These are phyloP conservation scores for Eupithecia subfuscata DNA, from an alignment of 2,888 invertebrate genomes.

Conservation along the genomic window DNA sequence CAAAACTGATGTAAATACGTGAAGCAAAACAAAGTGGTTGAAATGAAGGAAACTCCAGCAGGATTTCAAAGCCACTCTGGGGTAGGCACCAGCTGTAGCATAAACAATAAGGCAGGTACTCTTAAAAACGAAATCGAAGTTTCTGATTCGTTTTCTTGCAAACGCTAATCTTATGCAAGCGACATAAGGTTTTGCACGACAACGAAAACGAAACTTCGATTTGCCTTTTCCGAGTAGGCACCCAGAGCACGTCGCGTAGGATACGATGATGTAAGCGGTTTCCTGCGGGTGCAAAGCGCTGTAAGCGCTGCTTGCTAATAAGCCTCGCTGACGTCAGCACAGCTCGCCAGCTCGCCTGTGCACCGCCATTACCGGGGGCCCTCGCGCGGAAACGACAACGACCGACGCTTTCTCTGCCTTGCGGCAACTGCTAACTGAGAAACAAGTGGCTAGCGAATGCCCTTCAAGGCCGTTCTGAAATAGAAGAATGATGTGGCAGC, in stretches of 20 bases:
- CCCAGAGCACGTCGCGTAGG: conserved; percentile 66
- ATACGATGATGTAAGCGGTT: conserved; percentile 76
- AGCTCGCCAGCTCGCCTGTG: conserved; percentile 53
- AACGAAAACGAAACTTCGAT: no score
- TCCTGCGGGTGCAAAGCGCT: conserved; percentile 68
- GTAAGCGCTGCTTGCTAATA: conserved; percentile 75
- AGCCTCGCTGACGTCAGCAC: conserved; percentile 75
- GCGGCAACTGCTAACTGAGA: conserved; percentile 51
- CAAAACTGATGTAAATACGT: background rate
- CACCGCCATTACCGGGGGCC: conserved; percentile 73
- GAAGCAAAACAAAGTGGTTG: no score
- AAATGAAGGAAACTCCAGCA: background rate
- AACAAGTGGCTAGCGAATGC: conserved; percentile 48
- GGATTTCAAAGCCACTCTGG: background rate
- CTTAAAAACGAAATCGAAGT: no score
- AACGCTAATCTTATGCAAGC: no score
- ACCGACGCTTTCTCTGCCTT: conserved; percentile 78
- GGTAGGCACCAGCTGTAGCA: conserved; percentile 23
- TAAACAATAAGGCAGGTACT: no score
- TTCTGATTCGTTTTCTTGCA: no score
- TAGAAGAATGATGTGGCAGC: conserved; percentile 7
- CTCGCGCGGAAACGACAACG: conserved; percentile 82
- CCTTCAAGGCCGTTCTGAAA: conserved; percentile 56
- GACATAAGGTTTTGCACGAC: no score
- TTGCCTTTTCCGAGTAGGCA: no score